A percentile compares a stretch with the other conserved stretches of the same genome.
Evolutionary conservation across 1,140 invertebrate genomes (phyloP).

Genomic region (Aphelenchoides besseyi): DNA sequence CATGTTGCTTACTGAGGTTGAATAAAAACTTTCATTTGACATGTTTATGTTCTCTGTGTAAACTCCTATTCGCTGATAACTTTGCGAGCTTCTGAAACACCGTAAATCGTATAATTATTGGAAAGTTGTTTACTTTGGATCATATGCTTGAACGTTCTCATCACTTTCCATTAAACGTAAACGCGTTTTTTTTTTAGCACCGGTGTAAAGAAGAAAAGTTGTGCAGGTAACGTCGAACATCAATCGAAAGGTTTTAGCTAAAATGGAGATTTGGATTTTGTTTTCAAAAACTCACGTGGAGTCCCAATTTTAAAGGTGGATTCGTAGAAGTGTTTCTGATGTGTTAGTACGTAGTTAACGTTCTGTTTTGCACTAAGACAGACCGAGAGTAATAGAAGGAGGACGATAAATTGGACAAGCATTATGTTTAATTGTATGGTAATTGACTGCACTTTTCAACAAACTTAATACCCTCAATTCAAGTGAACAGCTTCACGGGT

Average conservation of each 20-base stretch:
- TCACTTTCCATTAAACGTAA: background rate
- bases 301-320: background rate
- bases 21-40: too few species aligned
- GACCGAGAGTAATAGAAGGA: background rate
- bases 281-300: slow-evolving; percentile 11
- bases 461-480: too few species aligned
- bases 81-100: background rate
- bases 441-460: too few species aligned
- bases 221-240: background rate
- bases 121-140: background rate
- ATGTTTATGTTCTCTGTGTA: background rate
- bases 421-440: too few species aligned
- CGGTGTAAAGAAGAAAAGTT: background rate
- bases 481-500: too few species aligned
- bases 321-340: slow-evolving; percentile 2
- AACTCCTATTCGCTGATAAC: background rate
- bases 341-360: background rate
- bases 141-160: background rate
- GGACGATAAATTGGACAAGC: background rate
- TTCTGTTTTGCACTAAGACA: background rate
- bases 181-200: background rate
- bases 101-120: background rate
- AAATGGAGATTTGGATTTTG: background rate
- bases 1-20: too few species aligned
- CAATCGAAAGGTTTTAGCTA: background rate